Evolutionary conservation across 2,888 invertebrate genomes (phyloP), one percentile per base, ranked within the genome.

Genomic region (Tenthredo scrophulariae): DNA sequence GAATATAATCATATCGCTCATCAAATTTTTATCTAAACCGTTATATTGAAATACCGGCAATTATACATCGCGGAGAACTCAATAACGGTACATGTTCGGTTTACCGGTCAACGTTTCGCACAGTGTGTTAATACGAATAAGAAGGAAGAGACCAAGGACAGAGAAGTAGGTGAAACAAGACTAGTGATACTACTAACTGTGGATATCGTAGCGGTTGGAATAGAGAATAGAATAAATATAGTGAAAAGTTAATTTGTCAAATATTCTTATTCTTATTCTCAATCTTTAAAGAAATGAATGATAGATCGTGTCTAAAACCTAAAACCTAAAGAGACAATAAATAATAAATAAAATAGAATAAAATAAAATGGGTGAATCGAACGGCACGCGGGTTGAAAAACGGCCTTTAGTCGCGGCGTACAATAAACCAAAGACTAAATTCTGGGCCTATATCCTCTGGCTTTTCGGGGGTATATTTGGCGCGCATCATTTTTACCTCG

Each of bases 401-500:
- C 77, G 54, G 54, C 50, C 18, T 58, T 37, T 62, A 62, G 58
- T 37, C 9, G 80, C 22, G 0, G 18, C 29, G 15, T 33, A 77
- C 26, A 22, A 15, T n/a, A 33, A 33, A 29, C 26, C 88, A 82
- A 95, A 95, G 87, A 95, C 94, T 84, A 91, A 94, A 13, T 91
- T 96, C 80, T 91, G 95, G 90, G 96, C 99, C 0, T 99, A 98
- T 91, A 86, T 98, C 0, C 94, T 97, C 65, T 99, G 98, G 98
- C 90, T 98, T 0, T 95, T 98, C 88, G 98, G 98, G 26, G 99
- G 99, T 5, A 93, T 97, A 89, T 96, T 98, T 88, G 99, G 99
- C 0, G 94, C 97, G 6, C 99, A 99, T 93, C 98, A 98, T 92
- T 96, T 99, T 90, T 99, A 99, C 93, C 94, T 99, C 87, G 95